These are phyloP conservation scores for Alcedo atthis DNA, from an alignment of 2,797 vertebrate genomes.

Conservation along the genomic window DNA sequence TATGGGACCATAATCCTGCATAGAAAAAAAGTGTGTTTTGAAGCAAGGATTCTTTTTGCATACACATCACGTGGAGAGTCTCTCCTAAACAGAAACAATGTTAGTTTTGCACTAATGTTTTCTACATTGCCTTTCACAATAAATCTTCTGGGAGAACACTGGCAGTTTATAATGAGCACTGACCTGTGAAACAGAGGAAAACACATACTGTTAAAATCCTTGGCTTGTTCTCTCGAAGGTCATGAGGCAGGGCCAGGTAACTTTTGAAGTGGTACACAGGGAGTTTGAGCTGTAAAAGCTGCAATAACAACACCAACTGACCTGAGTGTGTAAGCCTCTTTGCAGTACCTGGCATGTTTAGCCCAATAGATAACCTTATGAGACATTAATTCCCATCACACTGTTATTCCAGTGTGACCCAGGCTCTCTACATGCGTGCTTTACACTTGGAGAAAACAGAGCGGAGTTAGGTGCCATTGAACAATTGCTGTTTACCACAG, in stretches of 20 bases:
- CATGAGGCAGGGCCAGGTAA: slow-evolving; percentile 28
- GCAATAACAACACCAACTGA: not conserved
- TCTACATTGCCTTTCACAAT: not conserved
- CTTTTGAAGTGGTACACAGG: not conserved
- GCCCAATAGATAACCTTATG: not conserved
- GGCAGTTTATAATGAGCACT: slow-evolving; percentile 1
- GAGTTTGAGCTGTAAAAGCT: not conserved
- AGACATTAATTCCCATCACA: not conserved
- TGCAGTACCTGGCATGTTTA: not conserved
- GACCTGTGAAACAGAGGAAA: slow-evolving; percentile 43
- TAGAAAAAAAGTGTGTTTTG: not conserved
- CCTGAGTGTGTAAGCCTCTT: not conserved
- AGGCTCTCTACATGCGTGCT: not conserved
- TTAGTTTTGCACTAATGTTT: slow-evolving; percentile 22
- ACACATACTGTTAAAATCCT: slow-evolving; percentile 29
- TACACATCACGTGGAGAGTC: not conserved
- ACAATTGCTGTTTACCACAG: not conserved
- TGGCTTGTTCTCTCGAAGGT: not conserved
- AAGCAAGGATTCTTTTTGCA: slow-evolving; percentile 3
- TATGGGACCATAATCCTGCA: not conserved
- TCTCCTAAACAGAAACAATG: not conserved
- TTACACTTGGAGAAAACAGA: not conserved
- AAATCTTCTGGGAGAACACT: slow-evolving; percentile 17
- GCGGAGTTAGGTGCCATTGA: not conserved
- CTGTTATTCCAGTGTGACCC: not conserved